Percentiles rank a stretch among this genome's conserved stretches.
Evolutionary conservation across 2,797 vertebrate genomes (phyloP).

Genomic region (Monodelphis domestica): DNA sequence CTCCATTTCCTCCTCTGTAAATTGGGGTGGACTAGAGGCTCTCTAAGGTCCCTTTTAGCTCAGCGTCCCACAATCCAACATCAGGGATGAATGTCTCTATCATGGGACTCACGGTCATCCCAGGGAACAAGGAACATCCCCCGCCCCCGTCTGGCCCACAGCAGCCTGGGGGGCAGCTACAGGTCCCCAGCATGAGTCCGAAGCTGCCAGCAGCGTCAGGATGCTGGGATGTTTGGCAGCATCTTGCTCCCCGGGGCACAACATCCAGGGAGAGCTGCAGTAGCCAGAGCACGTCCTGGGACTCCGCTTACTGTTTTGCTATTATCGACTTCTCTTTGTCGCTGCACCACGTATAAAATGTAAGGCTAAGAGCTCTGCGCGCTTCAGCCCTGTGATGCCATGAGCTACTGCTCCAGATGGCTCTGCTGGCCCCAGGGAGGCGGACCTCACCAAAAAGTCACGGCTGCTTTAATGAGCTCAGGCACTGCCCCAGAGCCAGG

Average conservation of each 20-base stretch:
- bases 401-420: not conserved
- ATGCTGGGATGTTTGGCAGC: not conserved
- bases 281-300: not conserved
- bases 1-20: not conserved
- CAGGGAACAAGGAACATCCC: not conserved
- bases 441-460: not conserved
- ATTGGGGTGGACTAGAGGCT: not conserved
- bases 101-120: not conserved
- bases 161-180: not conserved
- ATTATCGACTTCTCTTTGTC: too few species aligned
- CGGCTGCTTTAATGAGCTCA: not conserved
- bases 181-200: not conserved
- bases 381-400: not conserved
- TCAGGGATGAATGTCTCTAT: not conserved
- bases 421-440: not conserved
- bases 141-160: not conserved
- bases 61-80: not conserved
- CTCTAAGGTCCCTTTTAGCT: not conserved
- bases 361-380: not conserved
- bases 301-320: not conserved
- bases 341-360: not conserved
- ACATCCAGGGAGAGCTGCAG: not conserved
- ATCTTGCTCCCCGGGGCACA: not conserved
- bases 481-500: not conserved
- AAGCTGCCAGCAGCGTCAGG: not conserved